Evolutionary conservation across 2,888 invertebrate genomes (phyloP), one percentile per base, ranked within the genome.

Genomic region (Pheosia tremula): DNA sequence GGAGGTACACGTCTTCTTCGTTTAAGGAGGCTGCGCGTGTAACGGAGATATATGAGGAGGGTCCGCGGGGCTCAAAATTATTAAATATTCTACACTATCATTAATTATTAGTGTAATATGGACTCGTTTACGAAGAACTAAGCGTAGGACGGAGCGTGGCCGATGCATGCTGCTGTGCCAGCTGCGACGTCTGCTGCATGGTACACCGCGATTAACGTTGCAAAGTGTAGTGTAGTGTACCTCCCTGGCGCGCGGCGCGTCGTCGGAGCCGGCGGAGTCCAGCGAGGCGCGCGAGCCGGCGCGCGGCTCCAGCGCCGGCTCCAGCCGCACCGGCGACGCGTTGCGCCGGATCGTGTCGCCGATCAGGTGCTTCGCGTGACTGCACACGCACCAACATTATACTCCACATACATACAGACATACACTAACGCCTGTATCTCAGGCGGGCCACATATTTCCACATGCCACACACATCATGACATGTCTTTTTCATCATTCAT

Each of bases 301-400:
- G 63, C 95, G 95, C 74, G 94, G 90, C 65, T 87, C 88, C 68
- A 85, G 81, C 63, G 95, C 94, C 69, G 94, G 94, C 79, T 96
- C 93, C 58, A 92, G 88, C 77, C 97, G 95, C 77, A 98, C 97
- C 59, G 98, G 98, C 58, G 98, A 98, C 75, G 98, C 98, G 94
- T 99, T 99, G 83, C 98, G 96, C 72, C 98, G 96, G 82, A 99
- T 99, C 71, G 98, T 98, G 85, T 98, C 98, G 86, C 98, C 98
- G 84, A 99, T 98, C 86, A 98, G 94, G 87, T 97, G 97, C 89
- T 98, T 98, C 53, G 98, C 98, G 87, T 97, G 97, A 82, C 98
- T 98, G 79, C 5, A 49, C 11, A 13, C 52, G 7, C 43, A 9
- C 49, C 10, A 37, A 49, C 13, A 11, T 10, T 39, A 13, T n/a